Base-by-base conservation (phyloP, 2,888 invertebrate genomes). In the Parnassius apollo region DNA sequence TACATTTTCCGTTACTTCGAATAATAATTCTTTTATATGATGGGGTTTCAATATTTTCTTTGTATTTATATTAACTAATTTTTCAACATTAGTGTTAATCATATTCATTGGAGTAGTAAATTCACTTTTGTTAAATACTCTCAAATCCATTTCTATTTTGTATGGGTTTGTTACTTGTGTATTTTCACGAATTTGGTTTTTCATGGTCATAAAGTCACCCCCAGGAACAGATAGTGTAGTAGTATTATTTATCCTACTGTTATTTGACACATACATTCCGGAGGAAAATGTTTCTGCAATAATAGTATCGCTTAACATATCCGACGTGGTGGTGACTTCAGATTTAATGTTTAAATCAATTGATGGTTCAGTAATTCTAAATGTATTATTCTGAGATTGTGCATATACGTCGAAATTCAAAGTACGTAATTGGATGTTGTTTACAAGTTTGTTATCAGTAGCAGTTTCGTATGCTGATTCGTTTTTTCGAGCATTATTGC, bases 401-500 rank as follows among this genome's bases (percentile, higher is more conserved):
- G 44, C 22, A n/a, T 44, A 25, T 22, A 50, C n/a, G 22, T 18
- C 49, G 1, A 11, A 11, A 13, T 50, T 13, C 45, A n/a, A 8
- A 12, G 25, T 25, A 8, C 12, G 12, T 18, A 25, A 46, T 55
- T 50, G 44, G 18, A 42, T 50, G 49, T 50, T 49, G 25, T 55
- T 42, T 10, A 9, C 50, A 50, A 49, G 13, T 44, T 49, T 55
- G 18, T 56, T 50, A 51, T 61, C 44, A 10, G 13, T 35, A 18
- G 18, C 22, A 22, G 13, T 57, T 46, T 42, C 42, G 35, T 42
- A 46, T 57, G 51, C 8, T 3, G 42, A n/a, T 51, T 2, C 18
- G 18, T 56, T 46, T 25, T 46, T 56, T n/a, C 4, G 44, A 11
- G 42, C 50, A 44, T 44, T 25, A 11, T 51, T 48, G 44, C 11